These are phyloP conservation scores for Probaryconus sp. DNA, from an alignment of 1,140 invertebrate genomes.

Conservation along the genomic window DNA sequence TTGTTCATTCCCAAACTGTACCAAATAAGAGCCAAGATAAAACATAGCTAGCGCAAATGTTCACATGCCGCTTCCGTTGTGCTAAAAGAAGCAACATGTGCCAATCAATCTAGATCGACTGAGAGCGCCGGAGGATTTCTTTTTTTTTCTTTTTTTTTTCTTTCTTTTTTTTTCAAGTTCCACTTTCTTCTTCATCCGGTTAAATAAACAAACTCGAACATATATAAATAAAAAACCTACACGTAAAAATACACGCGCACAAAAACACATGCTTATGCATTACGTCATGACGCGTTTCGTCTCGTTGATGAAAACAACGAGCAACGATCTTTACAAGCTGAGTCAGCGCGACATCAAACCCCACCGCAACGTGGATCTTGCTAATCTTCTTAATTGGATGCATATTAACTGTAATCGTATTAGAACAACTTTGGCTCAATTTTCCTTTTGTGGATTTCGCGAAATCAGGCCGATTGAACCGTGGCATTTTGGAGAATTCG, in stretches of 20 bases:
- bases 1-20: constrained; percentile 7
- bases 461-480: too few relatives aligned
- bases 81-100: constrained; percentile 20
- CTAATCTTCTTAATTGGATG: constrained; percentile 40
- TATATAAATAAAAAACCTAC: too few relatives aligned
- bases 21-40: neutral
- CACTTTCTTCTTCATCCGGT: too few relatives aligned
- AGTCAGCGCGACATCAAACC: constrained; percentile 5
- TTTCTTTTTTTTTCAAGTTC: too few relatives aligned
- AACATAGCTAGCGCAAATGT: constrained; percentile 44
- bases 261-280: too few relatives aligned
- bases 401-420: constrained; percentile 1
- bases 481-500: too few relatives aligned
- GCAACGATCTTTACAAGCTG: constrained; percentile 22
- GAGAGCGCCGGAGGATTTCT: constrained; percentile 10
- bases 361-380: constrained; percentile 32
- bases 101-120: constrained; percentile 53
- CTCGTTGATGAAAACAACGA: neutral
- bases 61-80: constrained; percentile 14
- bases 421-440: too few relatives aligned
- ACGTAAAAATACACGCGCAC: too few relatives aligned
- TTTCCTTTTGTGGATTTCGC: too few relatives aligned
- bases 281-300: too few relatives aligned
- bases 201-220: too few relatives aligned
- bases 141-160: too few relatives aligned